Conservation (phyloP, 35 echinoderm and acorn worm species). For the Ophioderma brevispina region DNA sequence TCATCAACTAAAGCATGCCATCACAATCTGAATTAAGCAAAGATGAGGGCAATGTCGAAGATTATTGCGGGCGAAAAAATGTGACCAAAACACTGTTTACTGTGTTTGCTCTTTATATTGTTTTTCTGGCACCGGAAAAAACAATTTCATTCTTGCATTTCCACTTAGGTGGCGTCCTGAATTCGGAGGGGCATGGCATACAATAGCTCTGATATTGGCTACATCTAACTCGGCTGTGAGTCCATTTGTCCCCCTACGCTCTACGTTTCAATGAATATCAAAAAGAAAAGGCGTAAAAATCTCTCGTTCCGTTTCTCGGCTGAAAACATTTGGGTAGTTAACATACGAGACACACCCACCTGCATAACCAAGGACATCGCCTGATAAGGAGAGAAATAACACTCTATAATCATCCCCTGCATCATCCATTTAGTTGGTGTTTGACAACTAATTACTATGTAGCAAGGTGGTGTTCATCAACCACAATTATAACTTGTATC, state of each 20-base stretch:
- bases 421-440: no score
- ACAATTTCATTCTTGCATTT: slow-evolving; percentile 64
- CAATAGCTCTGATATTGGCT: slow-evolving; percentile 52
- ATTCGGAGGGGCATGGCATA: slow-evolving; percentile 53
- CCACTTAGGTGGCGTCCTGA: slow-evolving; percentile 73
- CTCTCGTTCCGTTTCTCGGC: slow-evolving; percentile 40
- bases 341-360: no score
- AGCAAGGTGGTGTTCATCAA: no score
- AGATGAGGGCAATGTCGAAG: not conserved
- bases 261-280: slow-evolving; percentile 70
- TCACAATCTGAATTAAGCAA: not conserved
- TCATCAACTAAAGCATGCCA: not conserved
- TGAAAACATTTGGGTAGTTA: not conserved
- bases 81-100: slow-evolving; percentile 31
- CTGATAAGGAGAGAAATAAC: no score
- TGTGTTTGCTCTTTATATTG: slow-evolving; percentile 55
- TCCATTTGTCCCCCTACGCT: slow-evolving; percentile 81
- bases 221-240: slow-evolving; percentile 73
- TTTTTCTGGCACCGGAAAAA: slow-evolving; percentile 88
- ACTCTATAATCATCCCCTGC: no score
- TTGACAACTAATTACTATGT: no score
- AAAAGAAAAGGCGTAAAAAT: slow-evolving; percentile 28
- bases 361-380: no score
- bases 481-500: no score
- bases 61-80: not conserved